These are phyloP conservation scores for Pelusios castaneus DNA, from an alignment of 2,113 vertebrate genomes.

Conservation along the genomic window DNA sequence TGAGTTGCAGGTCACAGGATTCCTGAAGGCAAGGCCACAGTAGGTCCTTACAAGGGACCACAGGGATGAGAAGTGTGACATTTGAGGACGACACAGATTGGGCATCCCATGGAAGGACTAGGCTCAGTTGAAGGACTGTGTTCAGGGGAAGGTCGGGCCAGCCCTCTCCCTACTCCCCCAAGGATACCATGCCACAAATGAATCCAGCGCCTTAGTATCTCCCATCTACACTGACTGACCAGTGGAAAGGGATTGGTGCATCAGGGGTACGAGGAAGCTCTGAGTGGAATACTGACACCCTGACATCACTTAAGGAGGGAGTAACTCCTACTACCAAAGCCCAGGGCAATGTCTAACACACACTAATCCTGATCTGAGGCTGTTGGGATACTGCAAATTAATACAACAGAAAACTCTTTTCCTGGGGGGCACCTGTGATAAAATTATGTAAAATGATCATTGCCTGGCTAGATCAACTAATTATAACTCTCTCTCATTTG, in stretches of 20 bases:
- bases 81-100: background rate
- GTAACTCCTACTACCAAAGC: background rate
- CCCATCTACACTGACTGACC: background rate
- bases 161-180: background rate
- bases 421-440: background rate
- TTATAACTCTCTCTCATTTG: background rate
- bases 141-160: background rate
- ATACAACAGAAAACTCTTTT: background rate
- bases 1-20: background rate
- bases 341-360: background rate
- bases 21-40: background rate
- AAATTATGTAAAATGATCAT: background rate
- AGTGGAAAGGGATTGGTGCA: background rate
- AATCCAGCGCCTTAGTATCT: background rate
- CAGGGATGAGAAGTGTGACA: background rate
- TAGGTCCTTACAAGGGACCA: background rate
- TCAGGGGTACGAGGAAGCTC: background rate
- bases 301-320: background rate
- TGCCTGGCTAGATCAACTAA: conserved; percentile 19
- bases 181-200: background rate
- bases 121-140: background rate
- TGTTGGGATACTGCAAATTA: background rate
- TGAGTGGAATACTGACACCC: background rate
- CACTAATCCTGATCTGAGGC: background rate
- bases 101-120: background rate